Percentiles rank a stretch among this genome's conserved stretches.
phyloP scores from a whole-genome alignment of 2,888 invertebrate species.

The Cordilura impudica region DNA sequence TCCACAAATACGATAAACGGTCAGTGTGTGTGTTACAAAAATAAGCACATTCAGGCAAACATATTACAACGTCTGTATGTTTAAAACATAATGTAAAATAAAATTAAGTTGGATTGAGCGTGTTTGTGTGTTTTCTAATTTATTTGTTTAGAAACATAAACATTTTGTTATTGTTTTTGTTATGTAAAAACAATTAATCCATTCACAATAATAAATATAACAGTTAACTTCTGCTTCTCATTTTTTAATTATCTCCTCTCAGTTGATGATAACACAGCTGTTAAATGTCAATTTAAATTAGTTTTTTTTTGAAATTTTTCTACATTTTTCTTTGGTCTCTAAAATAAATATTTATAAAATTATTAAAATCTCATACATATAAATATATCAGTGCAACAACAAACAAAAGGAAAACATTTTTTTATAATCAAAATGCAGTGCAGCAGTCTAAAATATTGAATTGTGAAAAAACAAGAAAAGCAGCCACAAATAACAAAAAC shows the following conservation, averaged over 20 bases:
- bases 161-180: conserved; percentile 10
- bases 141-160: not conserved
- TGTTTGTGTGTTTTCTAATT: not conserved
- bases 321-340: conserved; percentile 24
- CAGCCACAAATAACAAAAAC: conserved; percentile 21
- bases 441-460: not conserved
- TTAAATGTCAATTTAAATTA: conserved; percentile 33
- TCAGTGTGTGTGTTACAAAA: not conserved
- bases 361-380: conserved; percentile 8
- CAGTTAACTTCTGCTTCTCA: not conserved
- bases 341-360: conserved; percentile 25
- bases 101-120: not conserved
- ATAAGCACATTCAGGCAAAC: not conserved
- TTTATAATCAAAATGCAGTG: not conserved
- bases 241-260: not conserved
- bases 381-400: not conserved
- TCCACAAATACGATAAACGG: not conserved
- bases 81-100: not conserved
- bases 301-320: conserved; percentile 23
- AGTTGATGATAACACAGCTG: conserved; percentile 42
- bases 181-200: conserved; percentile 3
- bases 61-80: not conserved
- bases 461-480: not conserved
- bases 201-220: conserved; percentile 42
- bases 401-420: not conserved